Conservation (phyloP, 2,113 vertebrate species). For the Clarias macrocephalus region DNA sequence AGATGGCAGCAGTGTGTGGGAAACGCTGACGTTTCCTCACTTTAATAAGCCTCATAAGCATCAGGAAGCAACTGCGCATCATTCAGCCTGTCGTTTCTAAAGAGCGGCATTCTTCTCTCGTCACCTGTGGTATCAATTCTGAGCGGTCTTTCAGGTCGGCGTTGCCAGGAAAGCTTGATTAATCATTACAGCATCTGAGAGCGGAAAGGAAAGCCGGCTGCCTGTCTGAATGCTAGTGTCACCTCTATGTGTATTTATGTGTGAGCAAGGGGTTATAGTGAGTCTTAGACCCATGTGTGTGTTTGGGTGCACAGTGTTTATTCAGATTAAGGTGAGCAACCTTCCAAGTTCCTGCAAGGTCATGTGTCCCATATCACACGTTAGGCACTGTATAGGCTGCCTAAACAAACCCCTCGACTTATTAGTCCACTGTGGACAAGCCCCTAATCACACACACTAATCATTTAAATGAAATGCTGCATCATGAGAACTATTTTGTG, state of each 20-base stretch:
- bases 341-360: not conserved
- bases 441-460: not conserved
- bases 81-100: not conserved
- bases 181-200: not conserved
- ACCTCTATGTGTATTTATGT: conserved; percentile 3
- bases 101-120: not conserved
- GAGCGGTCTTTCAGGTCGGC: not conserved
- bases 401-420: not conserved
- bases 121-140: not conserved
- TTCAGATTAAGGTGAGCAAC: not conserved
- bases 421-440: not conserved
- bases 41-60: conserved; percentile 13
- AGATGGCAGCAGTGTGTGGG: conserved; percentile 33
- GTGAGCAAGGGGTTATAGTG: not conserved
- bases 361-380: not conserved
- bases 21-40: not conserved
- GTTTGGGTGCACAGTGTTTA: not conserved
- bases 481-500: not conserved
- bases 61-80: not conserved
- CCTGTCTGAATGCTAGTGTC: not conserved
- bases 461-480: not conserved
- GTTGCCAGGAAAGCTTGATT: not conserved
- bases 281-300: not conserved
- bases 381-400: not conserved
- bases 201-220: not conserved